Evolutionary conservation across 2,113 vertebrate species (phyloP), one percentile per base, ranked within the genome.

Genomic region (Lipophrys pholis): DNA sequence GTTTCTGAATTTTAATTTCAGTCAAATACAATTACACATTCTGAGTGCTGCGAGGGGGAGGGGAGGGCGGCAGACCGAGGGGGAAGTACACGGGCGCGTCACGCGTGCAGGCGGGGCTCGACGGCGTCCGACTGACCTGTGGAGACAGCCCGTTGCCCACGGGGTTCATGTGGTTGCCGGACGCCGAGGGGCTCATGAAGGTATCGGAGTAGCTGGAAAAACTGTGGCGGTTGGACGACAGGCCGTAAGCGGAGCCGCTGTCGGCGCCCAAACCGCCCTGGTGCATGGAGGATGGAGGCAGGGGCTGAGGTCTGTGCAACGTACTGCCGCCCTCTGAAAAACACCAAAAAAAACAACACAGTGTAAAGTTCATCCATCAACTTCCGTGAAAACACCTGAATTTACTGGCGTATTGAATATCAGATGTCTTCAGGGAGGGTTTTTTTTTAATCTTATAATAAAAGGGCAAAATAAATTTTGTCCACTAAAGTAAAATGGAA

Each of bases 141-240:
- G 97, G 98, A 73, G 97, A 99, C 67, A 99, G 96, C 78, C 98
- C 97, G 0, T 98, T 99, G 94, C 97, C 97, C 58, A 99, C 97
- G 0, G 96, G 90, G 86, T 98, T 99, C 97, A 99, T 99, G 94
- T 99, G 97, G 92, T 99, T 99, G 90, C 96, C 87, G 35, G 97
- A 95, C 1, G 95, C 96, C 0, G 96, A 90, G 0, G 96, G 95
- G 69, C 95, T 99, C 96, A 99, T 99, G 93, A 99, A 99, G 45
- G 95, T 97, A 77, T 99, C 98, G 0, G 98, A 97, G 92, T 99
- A 99, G 94, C 96, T 98, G 93, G 97, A 97, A 93, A 99, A 99
- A 89, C 96, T 83, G 91, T 99, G 97, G 46, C 98, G 95, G 69
- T 95, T 95, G 82, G 94, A 94, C 2, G 94, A 92, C 78, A 98